Evolutionary conservation across 1,140 invertebrate species (phyloP), one percentile per base, ranked within the genome.

Genomic region (Drosophila malerkotliana): DNA sequence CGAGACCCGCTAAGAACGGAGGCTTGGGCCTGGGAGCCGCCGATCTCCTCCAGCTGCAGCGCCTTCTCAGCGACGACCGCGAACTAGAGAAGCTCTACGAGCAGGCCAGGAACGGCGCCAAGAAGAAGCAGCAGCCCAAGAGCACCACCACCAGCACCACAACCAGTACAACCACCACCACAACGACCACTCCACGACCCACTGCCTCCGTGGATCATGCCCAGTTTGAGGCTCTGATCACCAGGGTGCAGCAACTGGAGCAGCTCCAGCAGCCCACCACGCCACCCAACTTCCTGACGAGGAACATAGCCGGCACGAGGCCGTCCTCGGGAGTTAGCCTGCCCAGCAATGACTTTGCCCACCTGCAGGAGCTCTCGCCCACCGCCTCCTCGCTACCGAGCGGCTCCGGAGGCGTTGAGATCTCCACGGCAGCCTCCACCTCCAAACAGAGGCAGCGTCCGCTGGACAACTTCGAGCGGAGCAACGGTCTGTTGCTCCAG

Each of bases 171-270:
- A 47, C 59, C 0, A 73, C 37, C 1, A 53, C 30, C 0, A 71
- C 59, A 0, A 74, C 59, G 0, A 85, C 71, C 0, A 69, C 64
- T 6, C 58, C 79, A 4, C 54, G 69, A 21, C 52, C 76, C 10
- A 68, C 75, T 5, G 9, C 79, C 8, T 60, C 84, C 0, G 69
- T 79, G 21, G 79, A 91, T 51, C 76, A 88, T 10, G 69, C 72
- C 1, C 82, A 91, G 37, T 76, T 91, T n/a, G 82, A 90, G 71
- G 82, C 83, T 0, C 24, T 91, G 5, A 90, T 91, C 9, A 91
- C 84, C 8, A 64, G 90, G 3, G 90, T 91, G 2, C 90, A 91
- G 71, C 90, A 91, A 55, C 45, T 91, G 61, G 90, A 91, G 55
- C 79, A 77, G 6, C 69, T 91, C 55, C 83, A 83, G 67, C 83